Base-by-base conservation (phyloP, 2,113 vertebrate species). In the Notarius quadriscutis region DNA sequence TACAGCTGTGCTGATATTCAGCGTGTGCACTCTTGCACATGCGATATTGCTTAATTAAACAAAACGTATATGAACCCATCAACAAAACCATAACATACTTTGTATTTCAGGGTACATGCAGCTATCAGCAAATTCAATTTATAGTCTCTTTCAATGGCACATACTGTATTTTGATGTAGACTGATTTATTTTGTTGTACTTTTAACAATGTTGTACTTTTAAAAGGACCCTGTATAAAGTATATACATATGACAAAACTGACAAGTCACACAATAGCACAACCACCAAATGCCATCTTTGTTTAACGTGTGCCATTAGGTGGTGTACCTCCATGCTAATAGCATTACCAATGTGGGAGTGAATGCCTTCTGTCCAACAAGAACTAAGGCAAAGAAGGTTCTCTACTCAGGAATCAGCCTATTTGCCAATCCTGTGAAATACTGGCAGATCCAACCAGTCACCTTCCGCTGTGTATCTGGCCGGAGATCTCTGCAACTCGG, bases 371-470 rank as follows among this genome's bases (percentile, higher is more conserved):
- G 98, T 25, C 97, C 98, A 7, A 91, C 87, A 0, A 92, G 91
- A 30, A 41, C 92, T 2, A 93, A 94, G 77, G 91, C 91, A 89
- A 99, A 98, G 95, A 99, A 99, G 94, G 94, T 94, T 0, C 89
- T 96, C 84, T 99, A 97, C 90, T 97, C 95, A 0, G 97, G 97
- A 74, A 99, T 99, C 92, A 99, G 98, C 84, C 96, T 99, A 91
- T 99, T 97, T 88, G 96, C 97, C 67, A 99, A 99, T 74, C 97
- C 97, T 0, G 94, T 99, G 10, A 99, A 98, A 90, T 97, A 97
- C 93, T 97, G 97, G 98, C 95, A 98, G 91, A 93, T 99, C 50
- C 96, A 97, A 91, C 98, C 98, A 0, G 95, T 95, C 58, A 95
- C 97, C 4, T 99, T 99, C 89, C 97, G 98, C 17, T 99, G 98